Conservation (phyloP, 1,140 invertebrate species). For the Panulirus ornatus region DNA sequence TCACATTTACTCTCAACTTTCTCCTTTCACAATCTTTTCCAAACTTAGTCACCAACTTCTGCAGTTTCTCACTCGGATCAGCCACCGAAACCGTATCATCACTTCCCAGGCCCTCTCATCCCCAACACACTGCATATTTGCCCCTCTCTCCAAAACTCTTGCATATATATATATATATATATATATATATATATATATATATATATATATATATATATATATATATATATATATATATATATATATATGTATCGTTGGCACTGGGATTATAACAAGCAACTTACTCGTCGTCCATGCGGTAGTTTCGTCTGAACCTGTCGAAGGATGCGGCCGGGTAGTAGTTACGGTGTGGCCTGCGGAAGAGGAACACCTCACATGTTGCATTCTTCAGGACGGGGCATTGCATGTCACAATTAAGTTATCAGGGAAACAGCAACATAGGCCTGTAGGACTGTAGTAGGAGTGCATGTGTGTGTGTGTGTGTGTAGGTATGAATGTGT, state of each 20-base stretch:
- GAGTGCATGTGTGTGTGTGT: background rate
- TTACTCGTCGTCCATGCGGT: background rate
- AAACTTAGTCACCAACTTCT: no score
- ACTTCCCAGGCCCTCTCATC: no score
- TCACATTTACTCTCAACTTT: no score
- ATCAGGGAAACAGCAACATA: background rate
- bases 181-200: conserved; percentile 41
- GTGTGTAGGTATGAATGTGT: no score
- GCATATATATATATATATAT: conserved; percentile 41
- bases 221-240: background rate
- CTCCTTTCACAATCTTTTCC: no score
- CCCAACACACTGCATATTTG: no score
- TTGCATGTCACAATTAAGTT: background rate
- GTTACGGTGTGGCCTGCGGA: background rate
- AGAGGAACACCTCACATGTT: background rate
- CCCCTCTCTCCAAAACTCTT: no score
- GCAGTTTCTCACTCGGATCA: no score
- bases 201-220: conserved; percentile 26
- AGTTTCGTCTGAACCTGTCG: background rate
- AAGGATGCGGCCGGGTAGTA: background rate
- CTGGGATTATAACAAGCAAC: background rate
- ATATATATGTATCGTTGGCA: background rate
- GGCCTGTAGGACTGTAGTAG: background rate
- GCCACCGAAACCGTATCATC: no score
- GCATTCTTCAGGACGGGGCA: background rate